Evolutionary conservation across 2,113 vertebrate genomes (phyloP).

Genomic region (Neotragus moschatus): DNA sequence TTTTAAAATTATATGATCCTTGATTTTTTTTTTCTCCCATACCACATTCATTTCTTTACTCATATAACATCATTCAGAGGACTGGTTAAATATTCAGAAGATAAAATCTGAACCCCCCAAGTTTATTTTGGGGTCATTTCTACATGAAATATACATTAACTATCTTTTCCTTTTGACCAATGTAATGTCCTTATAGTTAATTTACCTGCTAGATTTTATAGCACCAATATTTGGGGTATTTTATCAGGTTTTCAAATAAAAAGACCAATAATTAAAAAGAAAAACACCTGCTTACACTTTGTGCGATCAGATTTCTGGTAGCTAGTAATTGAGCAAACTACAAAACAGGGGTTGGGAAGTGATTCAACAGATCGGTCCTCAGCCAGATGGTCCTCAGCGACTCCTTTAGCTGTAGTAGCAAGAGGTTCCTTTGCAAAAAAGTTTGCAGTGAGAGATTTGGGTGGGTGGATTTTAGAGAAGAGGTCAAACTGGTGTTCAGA

Average conservation of each 20-base stretch:
- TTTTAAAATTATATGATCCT: constrained; percentile 44
- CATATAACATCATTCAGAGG: neutral
- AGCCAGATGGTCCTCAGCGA: neutral
- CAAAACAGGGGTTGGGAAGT: neutral
- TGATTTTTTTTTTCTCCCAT: constrained; percentile 23
- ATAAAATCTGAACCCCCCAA: neutral
- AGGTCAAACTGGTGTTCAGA: neutral
- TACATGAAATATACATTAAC: neutral
- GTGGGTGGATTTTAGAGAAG: neutral
- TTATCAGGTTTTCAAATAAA: constrained; percentile 23
- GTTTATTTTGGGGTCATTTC: constrained; percentile 25
- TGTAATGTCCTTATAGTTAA: neutral
- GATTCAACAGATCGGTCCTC: neutral
- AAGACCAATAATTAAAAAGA: neutral
- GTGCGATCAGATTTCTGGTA: neutral
- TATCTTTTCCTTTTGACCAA: neutral
- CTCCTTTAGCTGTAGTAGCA: neutral
- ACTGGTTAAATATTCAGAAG: constrained; percentile 40
- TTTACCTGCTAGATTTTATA: neutral
- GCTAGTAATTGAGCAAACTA: neutral
- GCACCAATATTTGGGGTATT: neutral
- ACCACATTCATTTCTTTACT: constrained; percentile 33
- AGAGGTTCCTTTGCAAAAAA: neutral
- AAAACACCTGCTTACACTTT: neutral
- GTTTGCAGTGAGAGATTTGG: neutral